Evolutionary conservation across 2,797 vertebrate species (phyloP), one percentile per base, ranked within the genome.

Genomic region (Cyclura pinguis): DNA sequence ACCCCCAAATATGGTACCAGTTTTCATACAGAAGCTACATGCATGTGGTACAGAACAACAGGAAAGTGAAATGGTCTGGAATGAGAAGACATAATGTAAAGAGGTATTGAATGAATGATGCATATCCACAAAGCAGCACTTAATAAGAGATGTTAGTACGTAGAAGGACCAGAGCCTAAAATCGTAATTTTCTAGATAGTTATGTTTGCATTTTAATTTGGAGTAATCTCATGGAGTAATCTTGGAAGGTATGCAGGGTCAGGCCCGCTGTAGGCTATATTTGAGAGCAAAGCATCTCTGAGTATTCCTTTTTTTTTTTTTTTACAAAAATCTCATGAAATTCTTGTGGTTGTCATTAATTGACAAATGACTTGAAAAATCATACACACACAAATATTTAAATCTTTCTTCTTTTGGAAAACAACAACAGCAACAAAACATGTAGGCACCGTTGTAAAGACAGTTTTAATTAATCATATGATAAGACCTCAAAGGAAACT

Each of bases 401-500:
- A 74, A 90, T 55, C 80, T 16, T 59, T 59, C 57, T 59, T 93
- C 93, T 94, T 94, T 95, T 95, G 95, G 95, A 13, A 95, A 96
- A 97, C 96, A 97, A 97, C 98, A 42, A 42, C 42, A 42, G 98
- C 95, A 98, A 98, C 98, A 98, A 98, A 96, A 96, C 99, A 99
- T 98, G 98, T 99, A 98, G 98, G 98, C 98, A 98, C 97, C 97
- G 97, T 98, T 97, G 97, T 98, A 98, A 98, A 97, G 93, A 93
- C 92, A 95, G 85, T 96, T 96, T 97, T 38, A 92, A 94, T 95
- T 93, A 91, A 96, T 94, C 95, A 89, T 95, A 86, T 93, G 91
- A 95, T 93, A 59, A 93, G 93, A 93, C 87, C 94, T 93, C 96
- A 97, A 84, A 67, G 93, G 97, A 95, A 91, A 96, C 95, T 94